A percentile compares a stretch with the other conserved stretches of the same genome.
Conservation (phyloP, 2,888 invertebrate genomes). For the Syrista parreyssii region DNA sequence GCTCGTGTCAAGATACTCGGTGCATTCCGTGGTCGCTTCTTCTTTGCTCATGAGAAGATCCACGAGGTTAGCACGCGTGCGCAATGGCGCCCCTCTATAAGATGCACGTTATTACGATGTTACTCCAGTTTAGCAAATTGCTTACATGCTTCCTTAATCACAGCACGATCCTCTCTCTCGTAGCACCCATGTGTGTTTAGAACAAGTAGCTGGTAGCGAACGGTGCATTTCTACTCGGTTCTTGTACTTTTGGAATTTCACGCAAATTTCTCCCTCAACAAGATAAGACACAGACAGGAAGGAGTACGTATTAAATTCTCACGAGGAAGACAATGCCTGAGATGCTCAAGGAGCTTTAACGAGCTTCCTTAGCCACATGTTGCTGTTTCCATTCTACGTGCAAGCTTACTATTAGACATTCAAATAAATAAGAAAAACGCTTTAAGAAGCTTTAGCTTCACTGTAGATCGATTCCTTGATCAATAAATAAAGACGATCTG, state of each 20-base stretch:
- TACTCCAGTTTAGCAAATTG: constrained; percentile 46
- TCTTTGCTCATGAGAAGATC: background rate
- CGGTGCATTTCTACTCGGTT: background rate
- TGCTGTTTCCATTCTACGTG: background rate
- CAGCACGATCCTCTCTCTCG: constrained; percentile 35
- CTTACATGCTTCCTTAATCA: constrained; percentile 41
- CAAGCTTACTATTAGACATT: background rate
- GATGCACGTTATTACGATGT: constrained; percentile 35
- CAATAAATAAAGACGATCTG: background rate
- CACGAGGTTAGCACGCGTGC: background rate
- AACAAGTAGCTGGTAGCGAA: background rate
- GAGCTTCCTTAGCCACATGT: background rate
- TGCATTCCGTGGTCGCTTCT: background rate
- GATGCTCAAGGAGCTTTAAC: background rate
- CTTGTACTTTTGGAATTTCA: constrained; percentile 18
- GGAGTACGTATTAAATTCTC: background rate
- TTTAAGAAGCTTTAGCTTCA: background rate
- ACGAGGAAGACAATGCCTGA: background rate
- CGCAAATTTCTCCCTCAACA: background rate
- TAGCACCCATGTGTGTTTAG: constrained; percentile 35
- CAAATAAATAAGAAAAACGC: background rate
- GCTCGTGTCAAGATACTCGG: background rate
- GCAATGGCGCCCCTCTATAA: background rate
- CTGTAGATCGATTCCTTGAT: background rate
- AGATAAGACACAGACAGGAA: background rate